A percentile compares a stretch with the other conserved stretches of the same genome.
Evolutionary conservation across 2,113 vertebrate species (phyloP).

Genomic region (Brachirus orientalis): DNA sequence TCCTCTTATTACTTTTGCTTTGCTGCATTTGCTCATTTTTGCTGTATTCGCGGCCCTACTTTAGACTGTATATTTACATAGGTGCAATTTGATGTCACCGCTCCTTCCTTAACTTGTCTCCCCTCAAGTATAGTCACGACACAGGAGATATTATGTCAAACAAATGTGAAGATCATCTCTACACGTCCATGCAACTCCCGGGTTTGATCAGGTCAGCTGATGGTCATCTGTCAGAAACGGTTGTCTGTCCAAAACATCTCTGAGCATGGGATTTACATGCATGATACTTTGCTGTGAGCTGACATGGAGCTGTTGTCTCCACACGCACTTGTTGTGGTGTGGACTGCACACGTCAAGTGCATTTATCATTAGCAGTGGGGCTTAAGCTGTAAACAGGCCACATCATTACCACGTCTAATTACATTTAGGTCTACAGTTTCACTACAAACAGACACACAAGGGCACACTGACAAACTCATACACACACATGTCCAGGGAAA

Average conservation of each 20-base stretch:
- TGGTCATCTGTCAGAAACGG: slow-evolving; percentile 35
- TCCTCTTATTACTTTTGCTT: too few relatives aligned
- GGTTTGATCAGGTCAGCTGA: background rate
- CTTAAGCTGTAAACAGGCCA: slow-evolving; percentile 84
- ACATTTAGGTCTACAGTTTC: slow-evolving; percentile 74
- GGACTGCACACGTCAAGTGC: slow-evolving; percentile 73
- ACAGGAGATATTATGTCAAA: background rate
- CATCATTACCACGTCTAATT: slow-evolving; percentile 86
- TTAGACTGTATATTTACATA: too few relatives aligned
- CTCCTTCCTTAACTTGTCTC: background rate
- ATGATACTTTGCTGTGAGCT: slow-evolving; percentile 64
- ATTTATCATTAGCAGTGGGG: slow-evolving; percentile 80
- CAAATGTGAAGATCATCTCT: too few relatives aligned
- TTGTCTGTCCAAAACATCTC: slow-evolving; percentile 23
- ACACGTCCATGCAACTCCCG: too few relatives aligned
- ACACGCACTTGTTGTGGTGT: slow-evolving; percentile 56
- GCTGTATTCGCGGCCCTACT: too few relatives aligned
- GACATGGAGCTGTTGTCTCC: slow-evolving; percentile 64
- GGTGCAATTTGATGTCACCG: too few relatives aligned
- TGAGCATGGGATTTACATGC: slow-evolving; percentile 43
- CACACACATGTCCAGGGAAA: slow-evolving; percentile 19
- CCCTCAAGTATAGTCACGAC: background rate
- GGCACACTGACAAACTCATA: slow-evolving; percentile 28
- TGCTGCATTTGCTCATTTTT: too few relatives aligned
- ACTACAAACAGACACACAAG: slow-evolving; percentile 57